Evolutionary conservation across 2,888 invertebrate genomes (phyloP).

Genomic region (Zelleria hepariella): DNA sequence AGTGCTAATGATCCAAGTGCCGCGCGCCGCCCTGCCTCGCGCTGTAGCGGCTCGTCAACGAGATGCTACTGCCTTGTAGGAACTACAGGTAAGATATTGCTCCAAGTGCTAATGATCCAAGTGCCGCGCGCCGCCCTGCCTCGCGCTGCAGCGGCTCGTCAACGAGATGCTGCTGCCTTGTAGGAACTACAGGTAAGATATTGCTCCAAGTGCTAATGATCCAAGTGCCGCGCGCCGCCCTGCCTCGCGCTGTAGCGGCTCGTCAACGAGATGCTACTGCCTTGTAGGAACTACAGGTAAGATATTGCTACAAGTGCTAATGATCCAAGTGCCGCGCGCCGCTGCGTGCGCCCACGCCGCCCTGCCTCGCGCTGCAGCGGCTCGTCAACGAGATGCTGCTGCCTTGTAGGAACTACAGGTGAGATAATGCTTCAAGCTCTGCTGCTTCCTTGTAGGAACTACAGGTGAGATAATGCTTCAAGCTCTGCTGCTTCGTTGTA

Average conservation of each 20-base stretch:
- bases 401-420: too few relatives aligned
- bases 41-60: slow-evolving; percentile 54
- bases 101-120: too few relatives aligned
- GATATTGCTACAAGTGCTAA: too few relatives aligned
- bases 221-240: slow-evolving; percentile 44
- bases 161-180: slow-evolving; percentile 65
- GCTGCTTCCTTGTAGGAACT: slow-evolving; percentile 61
- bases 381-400: slow-evolving; percentile 59
- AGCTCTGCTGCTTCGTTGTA: too few relatives aligned
- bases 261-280: slow-evolving; percentile 58
- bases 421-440: too few relatives aligned
- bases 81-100: slow-evolving; percentile 62
- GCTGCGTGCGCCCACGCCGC: slow-evolving; percentile 45
- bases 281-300: slow-evolving; percentile 64
- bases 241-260: slow-evolving; percentile 57
- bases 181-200: slow-evolving; percentile 60
- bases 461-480: slow-evolving; percentile 46
- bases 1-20: slow-evolving; percentile 52
- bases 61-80: slow-evolving; percentile 58
- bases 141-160: slow-evolving; percentile 54
- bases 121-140: slow-evolving; percentile 49
- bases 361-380: slow-evolving; percentile 54
- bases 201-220: too few relatives aligned
- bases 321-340: slow-evolving; percentile 57
- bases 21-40: slow-evolving; percentile 54